Evolutionary conservation across 1,140 invertebrate genomes (phyloP).

Genomic region (Drosophila mojavensis): DNA sequence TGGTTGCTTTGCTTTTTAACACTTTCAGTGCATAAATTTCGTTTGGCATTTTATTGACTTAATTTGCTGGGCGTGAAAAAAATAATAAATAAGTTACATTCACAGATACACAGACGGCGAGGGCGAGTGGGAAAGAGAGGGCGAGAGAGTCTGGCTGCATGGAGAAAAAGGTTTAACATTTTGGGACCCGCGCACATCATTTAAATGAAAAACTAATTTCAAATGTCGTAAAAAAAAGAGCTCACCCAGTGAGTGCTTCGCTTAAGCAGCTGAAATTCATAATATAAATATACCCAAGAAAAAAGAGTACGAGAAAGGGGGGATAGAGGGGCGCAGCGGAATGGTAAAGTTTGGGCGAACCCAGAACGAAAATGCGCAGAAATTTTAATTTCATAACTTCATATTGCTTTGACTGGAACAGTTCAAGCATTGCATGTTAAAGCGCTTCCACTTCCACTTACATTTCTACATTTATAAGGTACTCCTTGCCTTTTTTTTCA

Average conservation of each 20-base stretch:
- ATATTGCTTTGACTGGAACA: slow-evolving; percentile 9
- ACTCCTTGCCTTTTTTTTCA: no score
- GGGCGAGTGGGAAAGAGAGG: neutral
- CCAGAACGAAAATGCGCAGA: slow-evolving; percentile 1
- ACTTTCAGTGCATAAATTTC: slow-evolving; percentile 67
- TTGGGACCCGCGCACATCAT: slow-evolving; percentile 37
- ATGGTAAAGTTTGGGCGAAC: neutral
- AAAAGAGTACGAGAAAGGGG: neutral
- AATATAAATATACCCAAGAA: slow-evolving; percentile 2
- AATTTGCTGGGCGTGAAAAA: slow-evolving; percentile 75
- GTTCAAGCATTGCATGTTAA: neutral
- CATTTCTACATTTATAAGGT: neutral
- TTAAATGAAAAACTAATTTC: slow-evolving; percentile 63
- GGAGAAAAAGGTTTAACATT: slow-evolving; percentile 52
- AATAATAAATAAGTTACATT: slow-evolving; percentile 47
- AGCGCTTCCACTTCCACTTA: neutral
- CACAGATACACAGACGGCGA: slow-evolving; percentile 27
- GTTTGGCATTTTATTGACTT: slow-evolving; percentile 64
- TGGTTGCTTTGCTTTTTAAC: slow-evolving; percentile 49
- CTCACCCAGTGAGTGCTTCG: slow-evolving; percentile 3
- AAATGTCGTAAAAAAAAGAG: slow-evolving; percentile 46
- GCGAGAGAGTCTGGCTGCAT: neutral
- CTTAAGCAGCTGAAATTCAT: slow-evolving; percentile 11
- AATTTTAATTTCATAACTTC: slow-evolving; percentile 25
- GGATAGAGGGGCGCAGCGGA: neutral